Evolutionary conservation across 2,888 invertebrate species (phyloP).

Genomic region (Ormyrus labotus): DNA sequence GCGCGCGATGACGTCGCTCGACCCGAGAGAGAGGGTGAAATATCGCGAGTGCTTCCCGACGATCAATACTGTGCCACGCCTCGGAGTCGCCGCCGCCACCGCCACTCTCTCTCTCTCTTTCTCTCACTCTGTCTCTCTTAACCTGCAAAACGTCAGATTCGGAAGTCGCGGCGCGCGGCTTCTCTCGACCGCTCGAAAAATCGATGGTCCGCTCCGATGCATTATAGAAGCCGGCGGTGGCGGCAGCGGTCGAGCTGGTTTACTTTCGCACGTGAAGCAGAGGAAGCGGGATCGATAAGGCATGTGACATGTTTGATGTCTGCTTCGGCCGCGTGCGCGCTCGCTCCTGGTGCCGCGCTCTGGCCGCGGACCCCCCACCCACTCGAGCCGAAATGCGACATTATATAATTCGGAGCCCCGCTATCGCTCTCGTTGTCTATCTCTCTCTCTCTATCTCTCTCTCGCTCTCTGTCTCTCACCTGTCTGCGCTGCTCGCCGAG

Average conservation of each 20-base stretch:
- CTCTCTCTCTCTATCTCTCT: background rate
- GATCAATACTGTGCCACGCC: slow-evolving; percentile 75
- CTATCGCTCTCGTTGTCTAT: background rate
- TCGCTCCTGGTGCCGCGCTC: no score
- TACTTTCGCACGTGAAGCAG: background rate
- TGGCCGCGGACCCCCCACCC: no score
- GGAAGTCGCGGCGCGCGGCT: background rate
- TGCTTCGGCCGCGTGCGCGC: slow-evolving; percentile 16
- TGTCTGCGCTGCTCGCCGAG: background rate
- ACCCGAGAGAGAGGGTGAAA: slow-evolving; percentile 49
- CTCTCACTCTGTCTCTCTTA: slow-evolving; percentile 6
- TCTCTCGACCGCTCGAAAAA: background rate
- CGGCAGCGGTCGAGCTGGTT: no score
- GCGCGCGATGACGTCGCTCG: slow-evolving; percentile 68
- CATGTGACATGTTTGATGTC: background rate
- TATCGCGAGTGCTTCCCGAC: slow-evolving; percentile 64
- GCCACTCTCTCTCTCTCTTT: no score
- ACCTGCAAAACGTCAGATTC: slow-evolving; percentile 35
- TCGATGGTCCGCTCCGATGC: background rate
- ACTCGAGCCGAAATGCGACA: slow-evolving; percentile 4
- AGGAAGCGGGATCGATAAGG: slow-evolving; percentile 4
- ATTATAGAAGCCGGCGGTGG: background rate
- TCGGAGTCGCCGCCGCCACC: slow-evolving; percentile 56
- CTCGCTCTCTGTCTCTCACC: background rate
- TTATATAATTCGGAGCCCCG: slow-evolving; percentile 12